phyloP scores from a whole-genome alignment of 2,797 vertebrate genomes.

The Esox masquinongy region DNA sequence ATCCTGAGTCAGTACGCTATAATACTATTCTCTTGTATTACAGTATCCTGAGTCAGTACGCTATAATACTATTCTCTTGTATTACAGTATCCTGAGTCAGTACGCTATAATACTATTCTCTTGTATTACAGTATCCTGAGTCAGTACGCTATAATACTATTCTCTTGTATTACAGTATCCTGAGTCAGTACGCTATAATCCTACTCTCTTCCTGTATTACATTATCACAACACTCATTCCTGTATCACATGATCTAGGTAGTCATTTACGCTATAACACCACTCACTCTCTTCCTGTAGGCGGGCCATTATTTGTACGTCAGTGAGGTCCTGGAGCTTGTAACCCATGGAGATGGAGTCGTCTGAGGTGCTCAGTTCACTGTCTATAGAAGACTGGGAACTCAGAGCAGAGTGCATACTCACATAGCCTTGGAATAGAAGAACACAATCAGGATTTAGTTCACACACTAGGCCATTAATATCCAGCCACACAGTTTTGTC shows the following conservation, averaged over 20 bases:
- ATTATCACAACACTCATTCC: background rate
- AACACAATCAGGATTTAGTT: background rate
- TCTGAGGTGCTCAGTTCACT: conserved; percentile 92
- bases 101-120: no score
- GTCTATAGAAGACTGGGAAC: conserved; percentile 92
- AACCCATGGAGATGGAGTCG: conserved; percentile 95
- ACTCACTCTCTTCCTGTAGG: conserved; percentile 91
- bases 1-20: no score
- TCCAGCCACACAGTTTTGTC: background rate
- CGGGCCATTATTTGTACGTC: conserved; percentile 96
- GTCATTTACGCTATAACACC: background rate
- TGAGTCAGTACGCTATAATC: no score
- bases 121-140: no score
- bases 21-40: no score
- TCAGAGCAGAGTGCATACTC: conserved; percentile 82
- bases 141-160: no score
- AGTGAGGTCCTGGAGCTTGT: conserved; percentile 91
- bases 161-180: no score
- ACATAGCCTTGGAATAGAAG: conserved; percentile 69
- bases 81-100: no score
- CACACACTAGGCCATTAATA: background rate
- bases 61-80: no score
- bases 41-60: no score
- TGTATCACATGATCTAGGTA: background rate
- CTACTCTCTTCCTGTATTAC: background rate